Base-by-base conservation (phyloP, 1,140 invertebrate genomes). In the Linepithema humile region DNA sequence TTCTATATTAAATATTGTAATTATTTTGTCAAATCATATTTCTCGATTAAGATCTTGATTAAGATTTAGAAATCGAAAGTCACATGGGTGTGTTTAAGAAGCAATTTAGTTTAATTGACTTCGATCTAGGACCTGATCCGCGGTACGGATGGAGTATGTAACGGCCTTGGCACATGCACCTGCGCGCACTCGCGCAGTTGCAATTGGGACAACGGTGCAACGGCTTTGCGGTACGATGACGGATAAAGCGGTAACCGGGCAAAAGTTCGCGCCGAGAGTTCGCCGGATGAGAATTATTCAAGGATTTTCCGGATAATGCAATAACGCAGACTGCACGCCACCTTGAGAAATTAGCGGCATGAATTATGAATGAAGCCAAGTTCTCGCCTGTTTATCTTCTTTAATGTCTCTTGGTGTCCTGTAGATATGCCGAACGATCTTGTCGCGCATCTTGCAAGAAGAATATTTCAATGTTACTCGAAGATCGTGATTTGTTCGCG, bases 331-430 rank as follows among this genome's bases (percentile, higher is more conserved):
- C 64, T 77, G 83, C 43, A 45, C 83, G 59, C 70, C 64, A 74
- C 75, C 83, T 64, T 88, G 86, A 88, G 86, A 88, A 88, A 88
- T 88, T 88, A 88, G 87, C 83, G 87, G 86, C 86, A 88, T 88
- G 87, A 88, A 88, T 88, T 88, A 88, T 88, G 86, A 88, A 88
- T 88, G 87, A 88, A 75, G 35, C 83, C 75, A 69, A 85, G 75
- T 85, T 88, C 32, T 50, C 86, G 75, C 72, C 83, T 85, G 87
- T 88, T 88, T 88, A 88, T 88, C 87, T 88, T 88, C 87, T 88
- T 88, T 88, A 88, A 88, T 85, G 83, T 88, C 87, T 85, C 85
- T 84, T 48, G 72, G 72, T 82, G 45, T 84, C 55, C 29, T 26
- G 64, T 32, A 65, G 62, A 78, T 69, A 78, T 62, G 75, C 32